These are phyloP conservation scores for Diabrotica virgifera DNA, from an alignment of 1,140 invertebrate genomes.

Conservation along the genomic window DNA sequence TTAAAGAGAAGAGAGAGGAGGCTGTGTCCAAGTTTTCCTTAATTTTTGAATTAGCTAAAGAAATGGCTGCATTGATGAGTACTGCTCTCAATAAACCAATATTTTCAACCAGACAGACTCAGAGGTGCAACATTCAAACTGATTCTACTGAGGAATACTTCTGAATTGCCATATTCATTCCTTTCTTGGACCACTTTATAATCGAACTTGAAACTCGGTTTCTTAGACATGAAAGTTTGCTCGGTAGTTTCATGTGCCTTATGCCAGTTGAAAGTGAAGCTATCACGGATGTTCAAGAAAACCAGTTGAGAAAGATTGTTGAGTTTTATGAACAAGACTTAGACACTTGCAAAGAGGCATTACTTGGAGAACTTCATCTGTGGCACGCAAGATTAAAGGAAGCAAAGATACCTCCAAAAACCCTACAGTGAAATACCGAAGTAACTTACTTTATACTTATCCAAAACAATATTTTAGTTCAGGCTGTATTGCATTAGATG, in stretches of 20 bases:
- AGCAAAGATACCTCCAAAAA: neutral
- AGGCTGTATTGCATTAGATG: no score
- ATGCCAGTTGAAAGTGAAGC: neutral
- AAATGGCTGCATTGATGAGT: neutral
- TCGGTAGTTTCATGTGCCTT: neutral
- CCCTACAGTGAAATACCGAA: no score
- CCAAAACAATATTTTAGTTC: no score
- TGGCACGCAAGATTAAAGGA: neutral
- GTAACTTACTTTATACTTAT: no score
- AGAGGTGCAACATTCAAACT: conserved; percentile 3
- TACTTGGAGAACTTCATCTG: neutral
- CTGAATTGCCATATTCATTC: neutral
- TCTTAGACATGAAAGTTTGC: neutral
- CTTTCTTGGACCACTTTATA: neutral
- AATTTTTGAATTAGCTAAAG: neutral
- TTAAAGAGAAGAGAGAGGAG: neutral
- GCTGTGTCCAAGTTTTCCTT: neutral
- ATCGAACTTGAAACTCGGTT: neutral
- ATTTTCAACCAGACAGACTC: neutral
- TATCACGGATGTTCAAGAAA: neutral
- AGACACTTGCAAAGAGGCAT: neutral
- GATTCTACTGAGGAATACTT: neutral
- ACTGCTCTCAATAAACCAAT: neutral
- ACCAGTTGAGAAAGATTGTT: neutral
- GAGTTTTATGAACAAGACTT: neutral